Base-by-base conservation (phyloP, 2,113 vertebrate species). In the Myrmecophaga tridactyla region DNA sequence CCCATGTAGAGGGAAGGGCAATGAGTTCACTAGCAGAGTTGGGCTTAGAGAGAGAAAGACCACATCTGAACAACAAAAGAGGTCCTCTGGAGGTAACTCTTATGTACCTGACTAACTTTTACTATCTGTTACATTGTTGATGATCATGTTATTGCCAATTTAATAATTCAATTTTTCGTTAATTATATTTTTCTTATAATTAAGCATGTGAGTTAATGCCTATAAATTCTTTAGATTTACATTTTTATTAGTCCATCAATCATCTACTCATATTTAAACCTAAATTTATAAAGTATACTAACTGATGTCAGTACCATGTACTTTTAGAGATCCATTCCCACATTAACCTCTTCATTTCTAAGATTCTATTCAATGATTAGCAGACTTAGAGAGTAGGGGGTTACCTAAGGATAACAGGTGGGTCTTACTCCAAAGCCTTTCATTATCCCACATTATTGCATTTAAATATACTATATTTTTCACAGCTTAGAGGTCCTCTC, bases 151-250 rank as follows among this genome's bases (percentile, higher is more conserved):
- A 27, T 70, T 90, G 51, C 51, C 53, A 88, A 43, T 87, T 56
- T 69, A 87, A 69, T 92, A 78, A 82, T 94, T 91, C 58, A 91
- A 89, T 58, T 76, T 73, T 96, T 86, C 75, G 56, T 39, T 77
- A 43, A 86, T 94, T 89, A 90, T 86, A 83, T 58, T 83, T 92
- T 65, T 20, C 51, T 86, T 91, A 89, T 7, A 73, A 53, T 82
- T 82, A 76, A 65, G 90, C 7, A 89, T 25, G 20, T 51, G 36
- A 75, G 3, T 53, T 89, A 86, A 86, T 62, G 7, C 39, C 83
- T 83, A 27, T 86, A 95, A 70, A 23, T 78, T 89, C 25, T 94
- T 85, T 91, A 93, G n/a, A 39, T 90, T 87, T 93, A 82, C 12
- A 88, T 76, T 88, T 90, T 94, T 95, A 69, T 90, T 93, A 91